A percentile compares a stretch with the other conserved stretches of the same genome.
Conservation (phyloP, 2,888 invertebrate genomes). For the Vanessa cardui region DNA sequence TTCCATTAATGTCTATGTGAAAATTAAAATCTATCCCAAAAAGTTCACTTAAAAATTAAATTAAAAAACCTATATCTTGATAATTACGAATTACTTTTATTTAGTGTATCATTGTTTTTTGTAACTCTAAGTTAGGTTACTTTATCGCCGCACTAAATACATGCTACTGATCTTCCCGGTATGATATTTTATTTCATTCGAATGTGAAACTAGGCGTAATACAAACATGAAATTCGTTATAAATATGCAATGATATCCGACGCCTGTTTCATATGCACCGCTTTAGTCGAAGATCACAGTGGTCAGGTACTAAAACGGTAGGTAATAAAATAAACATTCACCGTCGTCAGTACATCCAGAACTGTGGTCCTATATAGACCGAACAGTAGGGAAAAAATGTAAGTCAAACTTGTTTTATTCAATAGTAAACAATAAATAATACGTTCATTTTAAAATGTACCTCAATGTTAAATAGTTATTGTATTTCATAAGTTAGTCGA, state of each 20-base stretch:
- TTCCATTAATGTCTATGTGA: too few relatives aligned
- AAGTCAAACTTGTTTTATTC: neutral
- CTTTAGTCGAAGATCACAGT: slow-evolving; percentile 30
- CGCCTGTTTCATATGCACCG: slow-evolving; percentile 71
- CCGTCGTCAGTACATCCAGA: slow-evolving; percentile 26
- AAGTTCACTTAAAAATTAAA: too few relatives aligned
- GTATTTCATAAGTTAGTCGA: neutral
- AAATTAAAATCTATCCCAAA: too few relatives aligned
- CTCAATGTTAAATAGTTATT: neutral
- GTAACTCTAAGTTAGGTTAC: too few relatives aligned
- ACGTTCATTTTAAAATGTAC: neutral
- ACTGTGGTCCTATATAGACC: slow-evolving; percentile 29
- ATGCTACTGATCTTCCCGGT: neutral
- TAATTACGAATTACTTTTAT: too few relatives aligned
- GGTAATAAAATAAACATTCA: slow-evolving; percentile 1
- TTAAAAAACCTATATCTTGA: too few relatives aligned
- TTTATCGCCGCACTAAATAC: too few relatives aligned
- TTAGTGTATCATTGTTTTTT: too few relatives aligned
- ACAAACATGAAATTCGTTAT: slow-evolving; percentile 71
- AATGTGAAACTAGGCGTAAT: slow-evolving; percentile 45
- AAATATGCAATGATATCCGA: slow-evolving; percentile 77
- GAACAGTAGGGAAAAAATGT: slow-evolving; percentile 5
- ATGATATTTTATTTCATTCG: neutral
- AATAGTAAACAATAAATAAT: neutral
- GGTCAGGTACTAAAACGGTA: slow-evolving; percentile 16